Evolutionary conservation across 2,888 invertebrate genomes (phyloP), one percentile per base, ranked within the genome.

Genomic region (Fabriciana adippe): DNA sequence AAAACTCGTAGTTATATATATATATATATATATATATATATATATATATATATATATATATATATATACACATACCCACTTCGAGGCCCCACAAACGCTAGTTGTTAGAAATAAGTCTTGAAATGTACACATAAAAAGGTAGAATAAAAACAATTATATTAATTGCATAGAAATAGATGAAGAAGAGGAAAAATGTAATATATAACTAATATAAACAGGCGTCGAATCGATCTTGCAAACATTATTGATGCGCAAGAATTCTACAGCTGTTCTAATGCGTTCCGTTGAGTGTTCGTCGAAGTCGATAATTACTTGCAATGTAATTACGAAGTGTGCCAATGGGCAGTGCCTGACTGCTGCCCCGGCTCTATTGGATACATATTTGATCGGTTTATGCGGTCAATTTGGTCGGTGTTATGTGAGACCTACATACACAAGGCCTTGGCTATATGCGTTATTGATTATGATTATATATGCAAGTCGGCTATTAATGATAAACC

Each of bases 251-350:
- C 65, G 68, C 71, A 74, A 74, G 75, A 76, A 77, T 73, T 69
- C 66, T 69, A 72, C 75, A 72, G 75, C 74, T 77, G 76, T 73
- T 73, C 72, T 73, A 69, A 72, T 73, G 64, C 72, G 72, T 76
- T 72, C 68, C 69, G 68, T 68, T 68, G 60, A 65, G 70, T 72
- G 72, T 74, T 70, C 72, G 74, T 75, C 73, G 70, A 67, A 75
- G 73, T 68, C 70, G 71, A 75, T 77, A 77, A 76, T 77, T 76
- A 75, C 66, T 76, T 74, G 73, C 64, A 72, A 74, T 74, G 74
- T 71, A 70, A 74, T 75, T 78, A 82, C 82, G 76, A 63, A 59
- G 66, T 80, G 83, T 84, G 80, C 79, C 77, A 79, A 78, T 72
- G 69, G 72, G 74, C 50, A 79, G 77, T 79, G 53, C 53, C 65